These are phyloP conservation scores for Conus ventricosus DNA, from an alignment of 1,140 invertebrate genomes.

Conservation along the genomic window DNA sequence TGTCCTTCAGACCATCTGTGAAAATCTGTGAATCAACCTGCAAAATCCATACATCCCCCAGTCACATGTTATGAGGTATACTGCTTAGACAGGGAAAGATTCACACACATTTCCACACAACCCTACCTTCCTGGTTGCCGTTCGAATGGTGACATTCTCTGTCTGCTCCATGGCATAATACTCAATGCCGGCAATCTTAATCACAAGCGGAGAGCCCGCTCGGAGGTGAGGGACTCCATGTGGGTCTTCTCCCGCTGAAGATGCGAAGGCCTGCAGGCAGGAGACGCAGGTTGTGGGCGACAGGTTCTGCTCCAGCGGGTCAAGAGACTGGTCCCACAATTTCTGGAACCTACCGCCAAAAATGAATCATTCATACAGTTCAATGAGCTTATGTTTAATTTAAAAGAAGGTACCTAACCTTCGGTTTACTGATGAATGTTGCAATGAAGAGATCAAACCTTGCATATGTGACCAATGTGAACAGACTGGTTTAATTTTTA, in stretches of 20 bases:
- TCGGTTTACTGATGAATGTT: no score
- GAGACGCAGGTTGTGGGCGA: constrained; percentile 58
- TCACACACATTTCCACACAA: no score
- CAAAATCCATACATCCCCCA: no score
- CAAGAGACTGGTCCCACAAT: constrained; percentile 58
- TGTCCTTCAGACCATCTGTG: no score
- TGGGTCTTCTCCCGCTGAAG: constrained; percentile 70
- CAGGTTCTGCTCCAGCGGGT: constrained; percentile 48
- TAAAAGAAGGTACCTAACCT: no score
- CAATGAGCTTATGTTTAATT: no score
- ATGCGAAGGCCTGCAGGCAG: constrained; percentile 70
- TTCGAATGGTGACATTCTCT: constrained; percentile 60
- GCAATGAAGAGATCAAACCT: no score
- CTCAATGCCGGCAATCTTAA: constrained; percentile 67
- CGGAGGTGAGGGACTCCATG: constrained; percentile 65
- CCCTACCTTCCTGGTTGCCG: constrained; percentile 60
- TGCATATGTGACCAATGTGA: no score
- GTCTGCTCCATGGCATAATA: constrained; percentile 62
- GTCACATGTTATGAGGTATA: no score
- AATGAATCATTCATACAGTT: background rate
- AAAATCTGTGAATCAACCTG: no score
- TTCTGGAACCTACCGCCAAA: constrained; percentile 51
- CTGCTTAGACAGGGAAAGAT: no score
- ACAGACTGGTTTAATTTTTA: no score
- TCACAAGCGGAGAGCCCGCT: constrained; percentile 62